These are phyloP conservation scores for Tachycineta bicolor DNA, from an alignment of 2,113 vertebrate genomes.

Conservation along the genomic window DNA sequence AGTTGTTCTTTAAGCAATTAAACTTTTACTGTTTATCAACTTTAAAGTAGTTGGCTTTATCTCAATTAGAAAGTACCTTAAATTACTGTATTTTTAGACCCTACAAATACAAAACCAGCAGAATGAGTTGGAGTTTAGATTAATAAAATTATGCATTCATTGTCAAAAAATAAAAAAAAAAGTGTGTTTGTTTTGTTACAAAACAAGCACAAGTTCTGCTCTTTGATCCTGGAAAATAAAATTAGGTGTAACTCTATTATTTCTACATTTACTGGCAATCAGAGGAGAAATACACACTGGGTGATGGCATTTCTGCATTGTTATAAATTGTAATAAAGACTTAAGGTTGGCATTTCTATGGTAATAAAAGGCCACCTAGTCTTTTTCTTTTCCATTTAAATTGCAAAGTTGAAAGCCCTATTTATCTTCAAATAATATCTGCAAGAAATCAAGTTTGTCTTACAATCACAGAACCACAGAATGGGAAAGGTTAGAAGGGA, in stretches of 20 bases:
- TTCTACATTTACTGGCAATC: neutral
- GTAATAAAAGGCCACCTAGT: conserved; percentile 34
- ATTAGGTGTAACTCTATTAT: neutral
- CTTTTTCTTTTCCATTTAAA: neutral
- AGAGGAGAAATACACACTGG: neutral
- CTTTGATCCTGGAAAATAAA: conserved; percentile 9
- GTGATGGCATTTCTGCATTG: neutral
- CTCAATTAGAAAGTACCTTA: neutral
- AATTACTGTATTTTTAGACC: neutral
- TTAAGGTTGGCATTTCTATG: conserved; percentile 6
- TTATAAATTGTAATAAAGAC: conserved; percentile 34
- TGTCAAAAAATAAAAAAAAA: neutral
- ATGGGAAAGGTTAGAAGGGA: neutral
- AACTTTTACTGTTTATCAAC: neutral
- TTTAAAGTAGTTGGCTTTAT: neutral
- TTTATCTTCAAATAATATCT: neutral
- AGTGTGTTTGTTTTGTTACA: neutral
- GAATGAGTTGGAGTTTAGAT: neutral
- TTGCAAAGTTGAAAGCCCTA: neutral
- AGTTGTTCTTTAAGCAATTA: neutral
- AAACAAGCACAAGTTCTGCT: neutral
- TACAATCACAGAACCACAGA: neutral
- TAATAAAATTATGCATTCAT: neutral
- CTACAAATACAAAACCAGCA: neutral
- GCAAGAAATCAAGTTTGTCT: neutral